Conservation (phyloP, 2,113 vertebrate species). For the Daubentonia madagascariensis region DNA sequence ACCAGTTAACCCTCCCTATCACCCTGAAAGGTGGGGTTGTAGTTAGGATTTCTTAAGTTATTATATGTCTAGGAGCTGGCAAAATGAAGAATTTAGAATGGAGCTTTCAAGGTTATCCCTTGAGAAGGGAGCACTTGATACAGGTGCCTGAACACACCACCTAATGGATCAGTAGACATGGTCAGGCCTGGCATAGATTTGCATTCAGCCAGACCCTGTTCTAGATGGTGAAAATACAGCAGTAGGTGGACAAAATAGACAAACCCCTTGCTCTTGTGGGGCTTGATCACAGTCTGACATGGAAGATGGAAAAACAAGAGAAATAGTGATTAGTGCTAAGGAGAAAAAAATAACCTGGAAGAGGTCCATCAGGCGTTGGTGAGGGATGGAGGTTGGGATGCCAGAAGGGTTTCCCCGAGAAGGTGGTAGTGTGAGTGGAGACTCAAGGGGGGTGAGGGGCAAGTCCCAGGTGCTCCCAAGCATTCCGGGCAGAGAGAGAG, state of each 20-base stretch:
- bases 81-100: not conserved
- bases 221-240: accelerated
- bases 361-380: accelerated
- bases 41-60: not conserved
- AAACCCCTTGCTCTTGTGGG: not conserved
- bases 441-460: not conserved
- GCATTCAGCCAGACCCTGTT: accelerated
- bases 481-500: not conserved
- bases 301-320: accelerated
- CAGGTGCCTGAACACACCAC: accelerated
- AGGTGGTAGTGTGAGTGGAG: not conserved
- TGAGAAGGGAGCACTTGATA: accelerated
- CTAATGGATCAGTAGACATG: accelerated
- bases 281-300: too few species aligned
- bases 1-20: not conserved
- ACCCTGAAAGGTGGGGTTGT: accelerated
- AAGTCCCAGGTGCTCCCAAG: accelerated
- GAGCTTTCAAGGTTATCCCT: not conserved
- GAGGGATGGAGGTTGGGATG: accelerated
- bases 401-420: accelerated
- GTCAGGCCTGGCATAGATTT: accelerated
- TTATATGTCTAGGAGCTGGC: not conserved
- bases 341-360: not conserved
- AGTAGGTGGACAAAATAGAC: not conserved
- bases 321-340: not conserved